Evolutionary conservation across 2,888 invertebrate genomes (phyloP).

Genomic region (Cephus spinipes): DNA sequence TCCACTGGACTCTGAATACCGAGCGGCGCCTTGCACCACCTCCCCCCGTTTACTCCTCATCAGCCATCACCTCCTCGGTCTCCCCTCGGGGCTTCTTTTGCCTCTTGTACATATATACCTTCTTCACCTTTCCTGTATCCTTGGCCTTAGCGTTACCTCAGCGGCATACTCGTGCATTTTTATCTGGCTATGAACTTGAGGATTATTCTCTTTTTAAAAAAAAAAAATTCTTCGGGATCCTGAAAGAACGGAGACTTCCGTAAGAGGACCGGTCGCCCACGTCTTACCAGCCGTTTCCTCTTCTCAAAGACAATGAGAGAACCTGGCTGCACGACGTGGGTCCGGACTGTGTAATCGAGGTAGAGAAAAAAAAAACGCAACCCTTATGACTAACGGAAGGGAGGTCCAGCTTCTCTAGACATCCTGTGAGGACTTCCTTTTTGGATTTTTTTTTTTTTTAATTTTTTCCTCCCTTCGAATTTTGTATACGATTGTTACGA

Average conservation of each 20-base stretch:
- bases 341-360: neutral
- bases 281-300: neutral
- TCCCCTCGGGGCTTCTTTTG: constrained; percentile 32
- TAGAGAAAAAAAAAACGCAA: neutral
- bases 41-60: constrained; percentile 21
- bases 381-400: neutral
- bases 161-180: constrained; percentile 18
- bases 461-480: neutral
- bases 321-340: neutral
- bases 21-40: constrained; percentile 32
- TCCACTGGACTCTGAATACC: constrained; percentile 35
- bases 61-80: constrained; percentile 22
- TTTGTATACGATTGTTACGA: neutral
- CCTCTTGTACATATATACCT: constrained; percentile 20
- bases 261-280: neutral
- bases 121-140: constrained; percentile 10
- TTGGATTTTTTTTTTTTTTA: neutral
- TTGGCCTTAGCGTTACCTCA: constrained; percentile 33
- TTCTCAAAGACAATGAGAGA: neutral
- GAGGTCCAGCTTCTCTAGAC: neutral
- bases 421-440: neutral
- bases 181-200: neutral
- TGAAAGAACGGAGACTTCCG: neutral
- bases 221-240: neutral
- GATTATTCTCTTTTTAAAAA: too few species aligned